phyloP scores from a whole-genome alignment of 64 coral and sea anemone genomes.

The Porites australiensis region DNA sequence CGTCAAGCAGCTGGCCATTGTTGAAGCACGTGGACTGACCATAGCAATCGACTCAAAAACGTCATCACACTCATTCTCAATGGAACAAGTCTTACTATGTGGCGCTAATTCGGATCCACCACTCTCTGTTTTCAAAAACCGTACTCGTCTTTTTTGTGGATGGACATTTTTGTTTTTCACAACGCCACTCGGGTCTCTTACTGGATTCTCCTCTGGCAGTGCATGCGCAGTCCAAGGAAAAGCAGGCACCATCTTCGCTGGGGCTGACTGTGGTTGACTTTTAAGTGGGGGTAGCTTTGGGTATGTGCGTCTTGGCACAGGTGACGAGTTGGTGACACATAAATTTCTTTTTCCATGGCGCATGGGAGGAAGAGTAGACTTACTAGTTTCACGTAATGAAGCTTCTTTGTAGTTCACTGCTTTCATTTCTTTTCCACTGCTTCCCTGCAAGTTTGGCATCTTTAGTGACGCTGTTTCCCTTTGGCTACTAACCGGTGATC shows the following conservation, averaged over 20 bases:
- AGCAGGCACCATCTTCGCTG: background rate
- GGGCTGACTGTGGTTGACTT: background rate
- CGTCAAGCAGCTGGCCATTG: background rate
- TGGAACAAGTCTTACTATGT: background rate
- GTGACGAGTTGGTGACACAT: background rate
- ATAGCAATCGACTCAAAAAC: background rate
- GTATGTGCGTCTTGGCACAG: background rate
- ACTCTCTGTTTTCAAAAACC: background rate
- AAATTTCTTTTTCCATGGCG: background rate
- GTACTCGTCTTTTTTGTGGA: background rate
- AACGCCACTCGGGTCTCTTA: background rate
- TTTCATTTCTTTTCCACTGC: background rate
- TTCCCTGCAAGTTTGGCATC: background rate
- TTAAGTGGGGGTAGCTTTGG: background rate
- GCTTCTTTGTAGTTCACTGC: too few relatives aligned
- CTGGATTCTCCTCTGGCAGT: background rate
- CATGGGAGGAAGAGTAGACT: too few relatives aligned
- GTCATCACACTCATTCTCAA: background rate
- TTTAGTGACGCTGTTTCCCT: background rate
- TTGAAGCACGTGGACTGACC: background rate
- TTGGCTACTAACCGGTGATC: background rate
- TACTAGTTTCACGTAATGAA: too few relatives aligned
- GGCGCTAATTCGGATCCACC: background rate
- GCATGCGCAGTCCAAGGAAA: background rate
- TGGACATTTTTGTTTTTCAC: background rate